phyloP scores from a whole-genome alignment of 2,797 vertebrate genomes.

The Phoebastria nigripes region DNA sequence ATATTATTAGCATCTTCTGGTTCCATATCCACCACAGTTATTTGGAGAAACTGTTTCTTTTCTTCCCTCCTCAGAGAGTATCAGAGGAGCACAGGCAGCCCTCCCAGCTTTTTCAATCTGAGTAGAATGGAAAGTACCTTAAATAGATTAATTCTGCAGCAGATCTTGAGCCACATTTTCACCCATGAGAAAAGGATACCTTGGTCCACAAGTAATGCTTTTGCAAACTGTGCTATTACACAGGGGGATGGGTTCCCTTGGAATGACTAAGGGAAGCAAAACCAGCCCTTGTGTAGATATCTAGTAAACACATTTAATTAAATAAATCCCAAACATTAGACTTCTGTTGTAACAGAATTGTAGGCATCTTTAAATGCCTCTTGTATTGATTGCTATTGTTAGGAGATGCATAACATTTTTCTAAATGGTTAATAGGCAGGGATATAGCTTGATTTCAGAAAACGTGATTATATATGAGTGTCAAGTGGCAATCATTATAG shows the following conservation, averaged over 20 bases:
- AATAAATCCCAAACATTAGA: background rate
- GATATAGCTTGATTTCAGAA: background rate
- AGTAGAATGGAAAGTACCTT: background rate
- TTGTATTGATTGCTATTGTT: background rate
- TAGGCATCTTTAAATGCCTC: background rate
- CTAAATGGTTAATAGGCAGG: background rate
- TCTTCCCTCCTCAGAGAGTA: background rate
- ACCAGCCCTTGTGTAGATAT: background rate
- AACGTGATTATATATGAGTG: background rate
- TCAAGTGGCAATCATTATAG: background rate
- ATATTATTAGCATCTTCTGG: background rate
- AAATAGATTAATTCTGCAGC: background rate
- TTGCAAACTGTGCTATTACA: background rate
- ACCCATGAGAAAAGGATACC: background rate
- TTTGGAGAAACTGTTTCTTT: background rate
- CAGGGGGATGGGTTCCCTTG: background rate
- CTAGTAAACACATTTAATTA: background rate
- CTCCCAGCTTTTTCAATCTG: background rate
- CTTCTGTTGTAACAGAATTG: background rate
- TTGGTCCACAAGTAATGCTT: background rate
- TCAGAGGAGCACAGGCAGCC: accelerated
- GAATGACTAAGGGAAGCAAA: background rate
- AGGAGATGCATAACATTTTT: background rate
- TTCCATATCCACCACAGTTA: background rate
- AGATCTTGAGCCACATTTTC: background rate